Evolutionary conservation across 2,113 vertebrate species (phyloP).

Genomic region (zebrafish (Danio rerio)): DNA sequence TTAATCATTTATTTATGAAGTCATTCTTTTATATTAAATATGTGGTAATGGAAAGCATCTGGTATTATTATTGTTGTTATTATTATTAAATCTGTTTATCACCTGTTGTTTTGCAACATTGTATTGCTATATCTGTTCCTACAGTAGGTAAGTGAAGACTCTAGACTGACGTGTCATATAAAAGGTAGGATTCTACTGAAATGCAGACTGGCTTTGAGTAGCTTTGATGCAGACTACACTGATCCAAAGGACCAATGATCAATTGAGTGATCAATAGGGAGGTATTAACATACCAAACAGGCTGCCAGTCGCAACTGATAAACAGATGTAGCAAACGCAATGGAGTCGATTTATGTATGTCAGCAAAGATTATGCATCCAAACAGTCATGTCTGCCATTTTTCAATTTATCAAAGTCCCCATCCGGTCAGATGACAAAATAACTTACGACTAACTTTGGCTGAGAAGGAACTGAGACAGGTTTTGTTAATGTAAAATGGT

Average conservation of each 20-base stretch:
- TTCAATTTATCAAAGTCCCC: slow-evolving; percentile 38
- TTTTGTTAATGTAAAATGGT: slow-evolving; percentile 22
- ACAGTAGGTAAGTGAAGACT: neutral
- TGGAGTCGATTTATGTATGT: slow-evolving; percentile 46
- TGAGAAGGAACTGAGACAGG: neutral
- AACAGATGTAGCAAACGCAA: slow-evolving; percentile 44
- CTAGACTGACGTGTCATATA: slow-evolving; percentile 4
- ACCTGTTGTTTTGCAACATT: neutral
- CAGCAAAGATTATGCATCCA: slow-evolving; percentile 45
- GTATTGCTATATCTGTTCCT: neutral
- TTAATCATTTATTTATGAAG: slow-evolving; percentile 49
- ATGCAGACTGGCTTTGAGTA: slow-evolving; percentile 32
- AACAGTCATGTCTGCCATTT: slow-evolving; percentile 45
- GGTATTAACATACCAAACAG: slow-evolving; percentile 59
- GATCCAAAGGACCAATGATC: slow-evolving; percentile 42
- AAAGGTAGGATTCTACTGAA: slow-evolving; percentile 15
- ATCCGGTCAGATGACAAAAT: slow-evolving; percentile 24
- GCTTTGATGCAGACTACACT: slow-evolving; percentile 22
- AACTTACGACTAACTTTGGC: neutral
- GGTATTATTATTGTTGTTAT: neutral
- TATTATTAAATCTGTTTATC: neutral
- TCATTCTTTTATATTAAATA: slow-evolving; percentile 10
- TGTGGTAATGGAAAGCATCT: slow-evolving; percentile 19
- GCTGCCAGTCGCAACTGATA: slow-evolving; percentile 48
- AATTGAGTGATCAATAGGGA: slow-evolving; percentile 49